A percentile compares a stretch with the other conserved stretches of the same genome.
These are phyloP conservation scores for Zelostemma sp. DNA, from an alignment of 1,140 invertebrate genomes.

Conservation along the genomic window DNA sequence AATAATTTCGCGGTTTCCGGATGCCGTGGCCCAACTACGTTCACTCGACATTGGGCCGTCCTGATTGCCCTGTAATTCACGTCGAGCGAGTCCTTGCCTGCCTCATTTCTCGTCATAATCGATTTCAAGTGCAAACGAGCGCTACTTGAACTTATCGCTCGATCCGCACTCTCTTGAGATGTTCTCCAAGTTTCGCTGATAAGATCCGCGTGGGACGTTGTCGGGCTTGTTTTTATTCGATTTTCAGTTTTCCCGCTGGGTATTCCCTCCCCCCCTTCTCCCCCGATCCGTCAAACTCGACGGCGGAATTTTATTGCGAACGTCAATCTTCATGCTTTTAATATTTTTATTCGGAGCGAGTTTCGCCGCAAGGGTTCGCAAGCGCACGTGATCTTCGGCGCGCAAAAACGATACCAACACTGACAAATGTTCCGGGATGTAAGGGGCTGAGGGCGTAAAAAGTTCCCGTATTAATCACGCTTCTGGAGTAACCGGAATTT, in stretches of 20 bases:
- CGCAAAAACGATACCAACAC: too few species aligned
- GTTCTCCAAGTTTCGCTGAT: slow-evolving; percentile 16
- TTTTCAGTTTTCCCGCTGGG: slow-evolving; percentile 12
- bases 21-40: slow-evolving; percentile 23
- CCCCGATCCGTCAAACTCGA: background rate
- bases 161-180: slow-evolving; percentile 29
- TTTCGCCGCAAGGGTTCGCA: too few species aligned
- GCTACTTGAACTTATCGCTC: slow-evolving; percentile 34
- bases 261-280: background rate
- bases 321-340: too few species aligned
- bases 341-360: too few species aligned
- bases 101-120: slow-evolving; percentile 37
- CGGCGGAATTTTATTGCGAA: too few species aligned
- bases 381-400: too few species aligned
- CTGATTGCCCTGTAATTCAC: slow-evolving; percentile 35
- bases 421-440: too few species aligned
- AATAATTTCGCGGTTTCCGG: slow-evolving; percentile 54
- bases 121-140: slow-evolving; percentile 39
- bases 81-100: slow-evolving; percentile 5
- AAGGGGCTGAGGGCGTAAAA: too few species aligned
- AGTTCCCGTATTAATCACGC: too few species aligned
- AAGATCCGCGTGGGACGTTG: slow-evolving; percentile 9
- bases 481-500: too few species aligned
- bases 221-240: slow-evolving; percentile 24
- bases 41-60: slow-evolving; percentile 23